Percentiles rank a stretch among this genome's conserved stretches.
Conservation (phyloP, 1,140 invertebrate genomes). For the Telenomus remus region DNA sequence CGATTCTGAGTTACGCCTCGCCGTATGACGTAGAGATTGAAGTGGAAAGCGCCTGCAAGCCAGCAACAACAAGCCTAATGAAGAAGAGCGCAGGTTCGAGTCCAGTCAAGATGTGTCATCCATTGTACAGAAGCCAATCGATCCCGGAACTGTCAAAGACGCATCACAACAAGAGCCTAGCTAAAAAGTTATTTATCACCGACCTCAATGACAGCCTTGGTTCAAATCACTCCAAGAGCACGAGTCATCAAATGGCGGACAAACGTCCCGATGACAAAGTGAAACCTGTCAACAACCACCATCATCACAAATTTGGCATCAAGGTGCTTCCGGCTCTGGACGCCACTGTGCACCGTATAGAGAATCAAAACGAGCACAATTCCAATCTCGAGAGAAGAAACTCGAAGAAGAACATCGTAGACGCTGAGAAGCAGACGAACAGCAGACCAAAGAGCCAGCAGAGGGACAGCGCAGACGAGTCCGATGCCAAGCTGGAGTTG, state of each 20-base stretch:
- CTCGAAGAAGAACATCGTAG: conserved; percentile 63
- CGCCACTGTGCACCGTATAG: conserved; percentile 70
- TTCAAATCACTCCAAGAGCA: conserved; percentile 71
- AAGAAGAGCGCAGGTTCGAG: conserved; percentile 74
- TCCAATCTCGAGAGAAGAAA: conserved; percentile 71
- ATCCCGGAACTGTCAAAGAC: conserved; percentile 79
- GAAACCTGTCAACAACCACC: conserved; percentile 59
- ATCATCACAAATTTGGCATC: conserved; percentile 82
- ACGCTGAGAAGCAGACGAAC: conserved; percentile 38
- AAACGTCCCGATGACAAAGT: conserved; percentile 62
- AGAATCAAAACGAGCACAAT: conserved; percentile 74
- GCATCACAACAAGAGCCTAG: conserved; percentile 62
- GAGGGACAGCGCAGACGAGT: conserved; percentile 21
- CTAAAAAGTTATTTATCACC: conserved; percentile 73
- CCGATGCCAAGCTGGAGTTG: not conserved
- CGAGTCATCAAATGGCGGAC: conserved; percentile 61
- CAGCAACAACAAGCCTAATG: conserved; percentile 73
- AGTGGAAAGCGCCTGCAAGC: conserved; percentile 78
- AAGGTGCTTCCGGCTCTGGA: conserved; percentile 77
- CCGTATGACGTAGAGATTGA: conserved; percentile 89
- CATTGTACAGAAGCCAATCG: conserved; percentile 82
- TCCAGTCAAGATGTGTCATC: conserved; percentile 79
- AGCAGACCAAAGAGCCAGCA: conserved; percentile 45
- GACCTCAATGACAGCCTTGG: conserved; percentile 71
- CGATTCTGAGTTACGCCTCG: conserved; percentile 93